phyloP scores from a whole-genome alignment of 2,888 invertebrate species.

The Gisinianus flammeolus region DNA sequence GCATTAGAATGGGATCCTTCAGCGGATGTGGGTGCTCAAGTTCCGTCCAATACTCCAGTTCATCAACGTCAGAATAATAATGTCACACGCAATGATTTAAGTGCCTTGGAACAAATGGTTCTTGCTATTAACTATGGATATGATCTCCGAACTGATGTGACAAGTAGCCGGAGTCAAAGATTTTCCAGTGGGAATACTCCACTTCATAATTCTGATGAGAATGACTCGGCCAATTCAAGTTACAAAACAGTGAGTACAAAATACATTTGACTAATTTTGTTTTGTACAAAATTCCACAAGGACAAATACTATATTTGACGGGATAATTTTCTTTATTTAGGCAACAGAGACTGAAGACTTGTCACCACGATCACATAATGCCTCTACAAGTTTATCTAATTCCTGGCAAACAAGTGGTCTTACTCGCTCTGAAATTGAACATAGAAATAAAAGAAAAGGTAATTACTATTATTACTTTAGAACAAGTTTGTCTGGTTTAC shows the following conservation, averaged over 20 bases:
- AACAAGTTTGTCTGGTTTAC: too few relatives aligned
- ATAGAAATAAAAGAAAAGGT: constrained; percentile 43
- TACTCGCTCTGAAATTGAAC: constrained; percentile 54
- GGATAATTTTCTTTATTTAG: constrained; percentile 26
- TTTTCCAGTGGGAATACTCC: background rate
- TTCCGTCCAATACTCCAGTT: constrained; percentile 22
- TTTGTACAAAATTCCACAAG: too few relatives aligned
- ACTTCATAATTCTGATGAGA: background rate
- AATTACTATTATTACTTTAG: constrained; percentile 22
- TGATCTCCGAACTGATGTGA: constrained; percentile 9
- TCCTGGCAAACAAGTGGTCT: constrained; percentile 50
- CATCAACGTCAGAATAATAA: background rate
- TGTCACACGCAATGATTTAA: background rate
- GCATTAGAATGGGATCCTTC: constrained; percentile 56
- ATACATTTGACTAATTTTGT: too few relatives aligned
- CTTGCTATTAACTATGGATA: constrained; percentile 18
- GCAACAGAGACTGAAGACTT: constrained; percentile 22
- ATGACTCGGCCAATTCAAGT: constrained; percentile 8
- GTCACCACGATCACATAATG: background rate
- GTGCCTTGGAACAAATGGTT: constrained; percentile 34
- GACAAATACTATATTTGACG: background rate
- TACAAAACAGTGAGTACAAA: constrained; percentile 10
- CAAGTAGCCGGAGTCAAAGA: background rate
- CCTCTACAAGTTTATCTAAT: background rate
- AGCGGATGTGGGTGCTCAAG: constrained; percentile 49